Conservation (phyloP, 2,797 vertebrate species). For the Leptodactylus fallax region DNA sequence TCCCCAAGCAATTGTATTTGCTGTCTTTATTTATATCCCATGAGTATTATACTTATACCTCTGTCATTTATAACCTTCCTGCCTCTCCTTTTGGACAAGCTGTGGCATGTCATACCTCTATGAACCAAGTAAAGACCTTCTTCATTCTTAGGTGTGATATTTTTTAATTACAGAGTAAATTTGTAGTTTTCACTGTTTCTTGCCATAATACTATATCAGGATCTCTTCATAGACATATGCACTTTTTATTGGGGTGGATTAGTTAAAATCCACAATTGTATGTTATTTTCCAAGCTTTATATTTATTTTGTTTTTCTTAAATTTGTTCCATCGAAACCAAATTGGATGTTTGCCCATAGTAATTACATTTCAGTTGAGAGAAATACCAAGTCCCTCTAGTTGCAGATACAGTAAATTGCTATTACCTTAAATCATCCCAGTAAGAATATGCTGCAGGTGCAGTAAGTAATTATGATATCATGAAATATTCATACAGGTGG, state of each 20-base stretch:
- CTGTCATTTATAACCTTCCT: background rate
- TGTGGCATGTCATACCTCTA: background rate
- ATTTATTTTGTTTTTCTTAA: slow-evolving; percentile 34
- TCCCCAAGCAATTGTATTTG: background rate
- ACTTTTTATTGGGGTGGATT: background rate
- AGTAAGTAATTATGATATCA: slow-evolving; percentile 24
- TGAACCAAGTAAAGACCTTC: background rate
- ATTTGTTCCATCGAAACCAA: background rate
- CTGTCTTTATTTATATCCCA: background rate
- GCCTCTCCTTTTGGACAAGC: background rate
- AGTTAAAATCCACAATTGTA: background rate
- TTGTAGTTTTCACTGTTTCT: background rate
- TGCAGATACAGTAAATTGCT: background rate
- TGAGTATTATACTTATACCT: background rate
- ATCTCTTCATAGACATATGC: background rate
- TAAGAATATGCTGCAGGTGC: slow-evolving; percentile 38
- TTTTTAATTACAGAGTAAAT: background rate
- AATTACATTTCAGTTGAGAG: slow-evolving; percentile 42
- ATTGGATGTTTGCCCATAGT: slow-evolving; percentile 23
- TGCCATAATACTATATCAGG: background rate
- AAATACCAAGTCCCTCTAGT: slow-evolving; percentile 17
- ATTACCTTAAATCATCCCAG: slow-evolving; percentile 39
- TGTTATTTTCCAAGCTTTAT: background rate
- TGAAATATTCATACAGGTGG: slow-evolving; percentile 44
- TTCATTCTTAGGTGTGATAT: background rate